Conservation (phyloP, 1,140 invertebrate species). For the Octopus sinensis region DNA sequence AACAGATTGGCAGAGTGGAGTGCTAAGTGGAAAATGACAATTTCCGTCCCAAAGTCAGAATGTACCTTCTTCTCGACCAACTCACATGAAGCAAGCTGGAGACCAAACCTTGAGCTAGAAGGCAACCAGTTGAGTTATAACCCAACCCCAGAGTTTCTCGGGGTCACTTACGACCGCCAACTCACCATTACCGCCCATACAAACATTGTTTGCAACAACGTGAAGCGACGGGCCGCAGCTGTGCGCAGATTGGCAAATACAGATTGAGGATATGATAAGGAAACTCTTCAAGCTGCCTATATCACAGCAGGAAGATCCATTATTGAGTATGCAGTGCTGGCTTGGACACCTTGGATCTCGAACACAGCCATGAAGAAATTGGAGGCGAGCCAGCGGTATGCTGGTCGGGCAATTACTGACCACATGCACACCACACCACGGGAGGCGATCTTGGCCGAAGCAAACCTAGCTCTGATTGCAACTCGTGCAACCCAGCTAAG, state of each 20-base stretch:
- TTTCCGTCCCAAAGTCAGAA: background rate
- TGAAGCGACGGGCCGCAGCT: background rate
- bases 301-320: background rate
- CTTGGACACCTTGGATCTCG: background rate
- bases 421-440: no score
- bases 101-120: background rate
- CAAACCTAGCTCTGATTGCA: no score
- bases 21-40: background rate
- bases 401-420: no score
- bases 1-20: background rate
- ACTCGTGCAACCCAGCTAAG: slow-evolving; percentile 3
- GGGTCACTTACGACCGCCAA: background rate
- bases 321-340: background rate
- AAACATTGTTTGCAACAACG: background rate
- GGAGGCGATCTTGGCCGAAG: no score
- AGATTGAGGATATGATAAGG: background rate
- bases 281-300: background rate
- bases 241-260: background rate
- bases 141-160: background rate
- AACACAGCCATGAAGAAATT: background rate
- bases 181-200: background rate
- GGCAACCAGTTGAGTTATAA: background rate
- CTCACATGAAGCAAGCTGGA: background rate
- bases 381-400: no score
- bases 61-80: background rate